These are phyloP conservation scores for Lepisosteus osseus DNA, from an alignment of 2,113 vertebrate genomes.

Conservation along the genomic window DNA sequence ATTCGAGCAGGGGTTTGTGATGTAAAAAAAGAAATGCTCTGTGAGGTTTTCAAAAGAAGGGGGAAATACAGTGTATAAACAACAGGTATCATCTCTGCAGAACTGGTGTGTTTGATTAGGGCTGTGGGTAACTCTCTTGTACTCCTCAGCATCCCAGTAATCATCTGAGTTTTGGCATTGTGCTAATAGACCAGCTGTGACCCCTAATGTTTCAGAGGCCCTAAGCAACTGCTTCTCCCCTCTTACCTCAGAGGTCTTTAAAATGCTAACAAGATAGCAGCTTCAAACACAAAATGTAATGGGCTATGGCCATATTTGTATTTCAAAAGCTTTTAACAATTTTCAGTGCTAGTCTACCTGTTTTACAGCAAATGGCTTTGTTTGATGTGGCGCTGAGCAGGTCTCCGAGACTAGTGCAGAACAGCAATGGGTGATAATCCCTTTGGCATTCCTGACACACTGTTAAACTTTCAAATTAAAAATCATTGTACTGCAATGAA, in stretches of 20 bases:
- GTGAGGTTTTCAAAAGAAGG: too few relatives aligned
- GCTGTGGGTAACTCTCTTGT: neutral
- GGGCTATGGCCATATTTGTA: slow-evolving; percentile 10
- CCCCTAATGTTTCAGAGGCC: slow-evolving; percentile 23
- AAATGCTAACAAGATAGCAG: slow-evolving; percentile 41
- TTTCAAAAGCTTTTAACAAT: slow-evolving; percentile 9
- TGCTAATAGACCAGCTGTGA: slow-evolving; percentile 26
- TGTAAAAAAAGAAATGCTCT: too few relatives aligned
- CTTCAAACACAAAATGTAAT: slow-evolving; percentile 29
- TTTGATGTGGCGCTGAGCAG: slow-evolving; percentile 6
- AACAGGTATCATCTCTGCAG: neutral
- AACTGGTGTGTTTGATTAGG: slow-evolving; percentile 7
- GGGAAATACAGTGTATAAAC: neutral
- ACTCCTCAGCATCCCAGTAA: slow-evolving; percentile 7
- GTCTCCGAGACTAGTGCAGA: neutral
- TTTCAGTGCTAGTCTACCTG: slow-evolving; percentile 18
- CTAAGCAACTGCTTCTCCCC: slow-evolving; percentile 15
- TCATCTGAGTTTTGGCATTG: slow-evolving; percentile 15
- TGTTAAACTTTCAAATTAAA: too few relatives aligned
- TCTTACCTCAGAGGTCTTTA: slow-evolving; percentile 24
- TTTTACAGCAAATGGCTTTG: neutral
- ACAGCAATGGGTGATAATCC: neutral
- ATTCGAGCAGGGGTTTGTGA: too few relatives aligned
- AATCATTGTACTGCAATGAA: too few relatives aligned
- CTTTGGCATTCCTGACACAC: too few relatives aligned